A percentile compares a stretch with the other conserved stretches of the same genome.
These are phyloP conservation scores for Poecilia wingei DNA, from an alignment of 2,797 vertebrate species.

Conservation along the genomic window DNA sequence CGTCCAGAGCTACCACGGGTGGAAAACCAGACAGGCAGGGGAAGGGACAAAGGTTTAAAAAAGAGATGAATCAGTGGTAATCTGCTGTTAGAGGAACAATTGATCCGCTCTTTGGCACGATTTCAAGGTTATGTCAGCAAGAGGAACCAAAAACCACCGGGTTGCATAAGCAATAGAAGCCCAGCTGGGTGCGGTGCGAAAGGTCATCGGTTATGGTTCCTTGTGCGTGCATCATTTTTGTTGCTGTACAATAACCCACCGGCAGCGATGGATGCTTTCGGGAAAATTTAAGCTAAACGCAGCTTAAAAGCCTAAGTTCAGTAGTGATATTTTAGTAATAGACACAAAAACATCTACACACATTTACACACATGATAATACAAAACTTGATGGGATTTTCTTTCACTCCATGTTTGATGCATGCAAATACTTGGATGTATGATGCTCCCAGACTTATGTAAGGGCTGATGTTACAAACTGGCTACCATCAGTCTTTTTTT, in stretches of 20 bases:
- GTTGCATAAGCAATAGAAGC: conserved; percentile 68
- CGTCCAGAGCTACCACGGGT: conserved; percentile 62
- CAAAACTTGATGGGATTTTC: conserved; percentile 55
- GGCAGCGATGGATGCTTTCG: conserved; percentile 30
- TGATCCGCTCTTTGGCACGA: conserved; percentile 74
- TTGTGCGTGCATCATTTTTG: conserved; percentile 35
- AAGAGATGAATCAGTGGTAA: conserved; percentile 76
- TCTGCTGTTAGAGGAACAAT: conserved; percentile 79
- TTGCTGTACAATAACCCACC: conserved; percentile 24
- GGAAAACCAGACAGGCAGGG: conserved; percentile 74
- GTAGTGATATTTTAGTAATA: conserved; percentile 20
- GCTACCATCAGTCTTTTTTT: conserved; percentile 9
- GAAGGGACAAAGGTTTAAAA: conserved; percentile 72
- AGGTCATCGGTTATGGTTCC: conserved; percentile 36
- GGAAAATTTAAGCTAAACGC: conserved; percentile 16
- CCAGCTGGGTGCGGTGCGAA: conserved; percentile 35
- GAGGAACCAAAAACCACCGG: conserved; percentile 54
- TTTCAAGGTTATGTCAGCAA: conserved; percentile 79
- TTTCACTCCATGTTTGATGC: conserved; percentile 26
- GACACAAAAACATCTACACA: conserved; percentile 14
- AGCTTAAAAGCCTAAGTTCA: conserved; percentile 37
- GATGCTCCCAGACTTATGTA: conserved; percentile 15
- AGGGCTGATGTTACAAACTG: conserved; percentile 63
- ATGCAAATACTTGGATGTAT: conserved; percentile 12
- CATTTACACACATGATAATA: conserved; percentile 10